These are phyloP conservation scores for Stenotaenia linearis DNA, from an alignment of 2,888 invertebrate species.

Conservation along the genomic window DNA sequence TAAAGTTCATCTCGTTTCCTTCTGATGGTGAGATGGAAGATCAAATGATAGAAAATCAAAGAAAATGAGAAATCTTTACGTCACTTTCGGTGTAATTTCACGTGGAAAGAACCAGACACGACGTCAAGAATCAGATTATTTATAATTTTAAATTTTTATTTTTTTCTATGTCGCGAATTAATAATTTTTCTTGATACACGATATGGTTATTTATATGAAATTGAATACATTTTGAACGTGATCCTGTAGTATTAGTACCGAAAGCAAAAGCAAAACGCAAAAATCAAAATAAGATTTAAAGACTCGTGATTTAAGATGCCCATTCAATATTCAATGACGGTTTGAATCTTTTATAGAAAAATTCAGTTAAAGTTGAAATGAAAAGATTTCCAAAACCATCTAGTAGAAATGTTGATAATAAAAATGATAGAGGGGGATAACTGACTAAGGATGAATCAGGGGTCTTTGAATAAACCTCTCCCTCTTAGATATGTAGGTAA, in stretches of 20 bases:
- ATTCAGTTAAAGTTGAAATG: slow-evolving; percentile 22
- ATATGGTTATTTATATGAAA: neutral
- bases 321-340: neutral
- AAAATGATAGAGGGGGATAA: slow-evolving; percentile 24
- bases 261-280: neutral
- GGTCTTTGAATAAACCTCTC: neutral
- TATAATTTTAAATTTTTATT: neutral
- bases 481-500: slow-evolving; percentile 17
- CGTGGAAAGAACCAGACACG: neutral
- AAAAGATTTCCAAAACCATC: slow-evolving; percentile 17
- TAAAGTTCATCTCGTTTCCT: neutral
- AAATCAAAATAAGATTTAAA: neutral
- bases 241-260: neutral
- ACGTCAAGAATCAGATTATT: neutral
- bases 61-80: neutral
- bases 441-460: slow-evolving; percentile 10
- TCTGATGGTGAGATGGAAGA: neutral
- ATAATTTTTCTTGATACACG: neutral
- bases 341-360: neutral
- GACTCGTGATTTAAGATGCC: neutral
- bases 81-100: neutral
- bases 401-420: slow-evolving; percentile 17
- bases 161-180: neutral
- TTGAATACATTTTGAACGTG: neutral
- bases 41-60: neutral